Conservation (phyloP, 2,888 invertebrate genomes). For the Parnassius orleans region DNA sequence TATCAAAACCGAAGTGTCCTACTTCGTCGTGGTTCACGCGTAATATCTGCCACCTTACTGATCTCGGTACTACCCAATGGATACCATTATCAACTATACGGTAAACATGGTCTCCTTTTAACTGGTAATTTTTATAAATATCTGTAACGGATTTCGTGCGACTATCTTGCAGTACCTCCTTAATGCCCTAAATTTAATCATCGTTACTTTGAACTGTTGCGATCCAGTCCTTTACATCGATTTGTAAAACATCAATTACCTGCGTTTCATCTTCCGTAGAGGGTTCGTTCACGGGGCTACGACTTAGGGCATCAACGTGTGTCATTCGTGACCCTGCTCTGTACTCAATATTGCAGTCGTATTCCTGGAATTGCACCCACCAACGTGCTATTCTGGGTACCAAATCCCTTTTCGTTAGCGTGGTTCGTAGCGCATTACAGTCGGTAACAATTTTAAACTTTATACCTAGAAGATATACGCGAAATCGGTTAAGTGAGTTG, state of each 20-base stretch:
- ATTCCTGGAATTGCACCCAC: slow-evolving; percentile 29
- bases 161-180: slow-evolving; percentile 15
- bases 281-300: slow-evolving; percentile 6
- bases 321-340: slow-evolving; percentile 15
- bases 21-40: slow-evolving; percentile 35
- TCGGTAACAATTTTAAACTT: slow-evolving; percentile 31
- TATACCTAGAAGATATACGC: slow-evolving; percentile 30
- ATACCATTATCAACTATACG: neutral
- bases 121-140: slow-evolving; percentile 30
- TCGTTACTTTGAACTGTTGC: slow-evolving; percentile 11
- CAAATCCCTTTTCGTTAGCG: slow-evolving; percentile 26
- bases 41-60: slow-evolving; percentile 31
- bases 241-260: slow-evolving; percentile 8
- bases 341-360: slow-evolving; percentile 24
- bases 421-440: slow-evolving; percentile 31
- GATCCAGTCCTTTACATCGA: slow-evolving; percentile 22
- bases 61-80: no score
- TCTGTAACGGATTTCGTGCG: slow-evolving; percentile 22
- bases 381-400: slow-evolving; percentile 26
- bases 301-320: slow-evolving; percentile 25
- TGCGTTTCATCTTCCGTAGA: neutral
- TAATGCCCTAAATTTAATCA: slow-evolving; percentile 26
- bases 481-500: slow-evolving; percentile 26
- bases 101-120: slow-evolving; percentile 23
- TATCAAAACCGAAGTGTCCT: slow-evolving; percentile 33